Base-by-base conservation (phyloP, 2,113 vertebrate species). In the Paramormyrops kingsleyae region DNA sequence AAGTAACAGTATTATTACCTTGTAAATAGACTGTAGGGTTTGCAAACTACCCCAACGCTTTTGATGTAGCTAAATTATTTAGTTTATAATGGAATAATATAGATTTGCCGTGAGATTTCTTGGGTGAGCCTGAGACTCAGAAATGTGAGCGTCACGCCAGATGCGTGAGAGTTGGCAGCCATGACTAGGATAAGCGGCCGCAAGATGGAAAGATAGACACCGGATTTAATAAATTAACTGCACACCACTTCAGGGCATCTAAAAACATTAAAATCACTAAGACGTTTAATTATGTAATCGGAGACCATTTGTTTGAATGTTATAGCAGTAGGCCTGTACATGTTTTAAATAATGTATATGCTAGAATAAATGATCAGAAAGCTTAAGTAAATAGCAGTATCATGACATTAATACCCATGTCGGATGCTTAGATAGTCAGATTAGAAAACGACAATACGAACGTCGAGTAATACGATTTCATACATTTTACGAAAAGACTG, bases 401-500 rank as follows among this genome's bases (percentile, higher is more conserved):
- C 92, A 92, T 49, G 24, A 93, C 80, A 93, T 94, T 94, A 95
- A 91, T 21, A 46, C 17, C 46, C 90, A 92, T 91, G 93, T 95
- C 93, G 94, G 86, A 85, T 90, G 42, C 88, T 70, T 88, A 53
- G 50, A 52, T 93, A 93, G 95, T 95, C 90, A 94, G 94, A 94
- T 96, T 95, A 95, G 21, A 83, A 80, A 92, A 92, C 46, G 88
- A 90, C 89, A 91, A 89, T 85, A 93, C 49, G 92, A 95, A 95
- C 94, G 93, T 94, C 85, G 89, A 84, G 84, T 93, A 94, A 93
- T 94, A 94, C 94, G 90, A 94, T 94, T 90, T 92, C 39, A 91
- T 90, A 89, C 86, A 91, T 94, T 94, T 93, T 88, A 93, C 93
- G 93, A 94, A 95, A 94, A 90, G 66, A 92, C 92, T 93, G 93